Percentiles rank a stretch among this genome's conserved stretches.
These are phyloP conservation scores for Tachysurus fulvidraco DNA, from an alignment of 2,113 vertebrate genomes.

Conservation along the genomic window DNA sequence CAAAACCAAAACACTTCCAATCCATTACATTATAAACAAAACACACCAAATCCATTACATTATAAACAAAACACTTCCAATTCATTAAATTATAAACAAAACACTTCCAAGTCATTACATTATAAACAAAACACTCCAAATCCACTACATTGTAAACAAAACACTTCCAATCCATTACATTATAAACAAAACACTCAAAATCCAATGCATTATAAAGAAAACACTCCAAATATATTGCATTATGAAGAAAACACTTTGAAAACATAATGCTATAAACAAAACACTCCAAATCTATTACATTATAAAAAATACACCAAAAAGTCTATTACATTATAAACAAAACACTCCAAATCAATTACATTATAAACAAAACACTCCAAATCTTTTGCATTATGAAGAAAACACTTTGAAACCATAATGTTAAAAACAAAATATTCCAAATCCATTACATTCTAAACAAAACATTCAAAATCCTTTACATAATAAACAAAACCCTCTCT, in stretches of 20 bases:
- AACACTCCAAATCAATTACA: background rate
- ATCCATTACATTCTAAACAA: background rate
- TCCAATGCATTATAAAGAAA: background rate
- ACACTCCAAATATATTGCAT: background rate
- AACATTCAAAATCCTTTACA: no score
- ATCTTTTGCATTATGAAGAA: no score
- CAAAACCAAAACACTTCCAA: background rate
- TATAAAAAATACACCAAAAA: background rate
- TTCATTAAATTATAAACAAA: background rate
- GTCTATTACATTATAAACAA: background rate
- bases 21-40: background rate
- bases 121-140: background rate
- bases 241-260: no score
- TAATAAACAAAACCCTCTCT: no score
- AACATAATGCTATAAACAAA: no score
- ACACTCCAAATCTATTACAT: background rate
- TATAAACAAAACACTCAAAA: background rate
- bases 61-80: background rate
- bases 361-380: background rate
- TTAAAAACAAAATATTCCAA: no score
- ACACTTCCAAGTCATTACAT: background rate
- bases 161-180: background rate
- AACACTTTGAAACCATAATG: no score
- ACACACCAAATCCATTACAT: background rate
- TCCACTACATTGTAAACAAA: background rate